Percentiles rank a stretch among this genome's conserved stretches.
Evolutionary conservation across 2,888 invertebrate species (phyloP).

Genomic region (Cyclophora albipunctata): DNA sequence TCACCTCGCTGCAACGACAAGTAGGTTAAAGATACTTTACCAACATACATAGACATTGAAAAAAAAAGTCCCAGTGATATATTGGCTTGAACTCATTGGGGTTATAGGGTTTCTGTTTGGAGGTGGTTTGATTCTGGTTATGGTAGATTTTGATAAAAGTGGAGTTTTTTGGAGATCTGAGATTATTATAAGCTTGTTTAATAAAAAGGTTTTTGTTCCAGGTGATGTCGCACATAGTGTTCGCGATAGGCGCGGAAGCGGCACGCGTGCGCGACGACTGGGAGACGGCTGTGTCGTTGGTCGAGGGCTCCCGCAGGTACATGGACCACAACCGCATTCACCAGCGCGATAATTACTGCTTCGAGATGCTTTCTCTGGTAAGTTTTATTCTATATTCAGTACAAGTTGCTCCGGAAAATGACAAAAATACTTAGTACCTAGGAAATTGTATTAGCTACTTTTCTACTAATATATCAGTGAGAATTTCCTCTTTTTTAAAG

Average conservation of each 20-base stretch:
- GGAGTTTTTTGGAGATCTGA: no score
- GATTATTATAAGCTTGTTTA: no score
- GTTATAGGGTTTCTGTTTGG: no score
- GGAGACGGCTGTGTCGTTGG: constrained; percentile 77
- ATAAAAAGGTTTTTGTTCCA: constrained; percentile 28
- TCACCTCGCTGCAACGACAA: constrained; percentile 94
- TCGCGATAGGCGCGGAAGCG: constrained; percentile 93
- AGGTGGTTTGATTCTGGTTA: no score
- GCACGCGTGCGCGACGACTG: constrained; percentile 91
- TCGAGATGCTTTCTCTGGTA: constrained; percentile 96
- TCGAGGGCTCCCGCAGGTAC: constrained; percentile 30
- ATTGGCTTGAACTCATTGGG: background rate
- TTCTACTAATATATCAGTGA: no score
- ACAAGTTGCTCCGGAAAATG: background rate
- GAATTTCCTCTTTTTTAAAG: no score
- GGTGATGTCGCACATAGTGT: constrained; percentile 92
- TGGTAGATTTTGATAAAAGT: no score
- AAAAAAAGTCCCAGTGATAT: no score
- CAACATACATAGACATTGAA: no score
- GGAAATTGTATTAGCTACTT: no score
- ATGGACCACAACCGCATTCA: constrained; percentile 28
- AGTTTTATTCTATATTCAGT: constrained; percentile 1
- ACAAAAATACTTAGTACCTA: no score
- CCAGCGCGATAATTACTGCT: constrained; percentile 91
- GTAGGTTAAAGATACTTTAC: constrained; percentile 48